phyloP scores from a whole-genome alignment of 2,113 vertebrate genomes.

The Carettochelys insculpta region DNA sequence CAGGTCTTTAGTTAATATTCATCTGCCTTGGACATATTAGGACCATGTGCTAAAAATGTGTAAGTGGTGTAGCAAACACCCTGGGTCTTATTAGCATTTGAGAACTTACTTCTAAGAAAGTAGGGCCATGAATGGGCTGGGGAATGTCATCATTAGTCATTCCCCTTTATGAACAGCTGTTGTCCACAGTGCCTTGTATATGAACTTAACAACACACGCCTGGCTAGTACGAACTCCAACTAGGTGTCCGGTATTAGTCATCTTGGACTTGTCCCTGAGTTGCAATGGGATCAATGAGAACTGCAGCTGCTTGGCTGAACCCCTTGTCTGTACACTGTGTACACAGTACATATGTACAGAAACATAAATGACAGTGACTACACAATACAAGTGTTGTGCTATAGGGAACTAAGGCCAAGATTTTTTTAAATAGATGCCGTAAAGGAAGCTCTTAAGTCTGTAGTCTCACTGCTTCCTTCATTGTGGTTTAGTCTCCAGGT shows the following conservation, averaged over 20 bases:
- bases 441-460: neutral
- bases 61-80: conserved; percentile 28
- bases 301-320: neutral
- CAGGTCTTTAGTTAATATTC: conserved; percentile 10
- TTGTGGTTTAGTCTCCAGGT: neutral
- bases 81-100: neutral
- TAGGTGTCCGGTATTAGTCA: neutral
- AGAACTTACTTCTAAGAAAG: conserved; percentile 6
- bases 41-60: conserved; percentile 19
- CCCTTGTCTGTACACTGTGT: neutral
- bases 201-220: neutral
- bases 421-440: neutral
- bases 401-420: neutral
- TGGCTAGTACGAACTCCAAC: neutral
- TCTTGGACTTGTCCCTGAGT: neutral
- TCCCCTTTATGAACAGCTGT: neutral
- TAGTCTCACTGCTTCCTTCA: neutral
- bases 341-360: neutral
- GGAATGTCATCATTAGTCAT: conserved; percentile 11
- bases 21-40: conserved; percentile 25
- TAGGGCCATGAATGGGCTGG: conserved; percentile 3
- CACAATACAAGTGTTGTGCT: neutral
- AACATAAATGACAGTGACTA: neutral
- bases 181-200: neutral
- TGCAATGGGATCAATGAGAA: neutral